Conservation (phyloP, 2,888 invertebrate species). For the Alloscopus bannaensis region DNA sequence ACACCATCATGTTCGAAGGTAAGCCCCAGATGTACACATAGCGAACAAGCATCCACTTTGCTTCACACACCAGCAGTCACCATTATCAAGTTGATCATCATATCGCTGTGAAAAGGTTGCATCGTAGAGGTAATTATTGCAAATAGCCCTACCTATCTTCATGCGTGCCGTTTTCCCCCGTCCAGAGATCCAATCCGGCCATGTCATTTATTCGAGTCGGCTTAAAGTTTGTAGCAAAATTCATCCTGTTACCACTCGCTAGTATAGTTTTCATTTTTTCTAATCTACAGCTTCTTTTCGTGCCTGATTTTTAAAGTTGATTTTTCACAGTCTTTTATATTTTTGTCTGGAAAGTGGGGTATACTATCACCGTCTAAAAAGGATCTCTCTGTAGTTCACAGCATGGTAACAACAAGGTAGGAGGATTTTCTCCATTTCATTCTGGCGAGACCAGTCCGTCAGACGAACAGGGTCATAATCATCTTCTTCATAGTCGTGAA, state of each 20-base stretch:
- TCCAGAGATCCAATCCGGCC: conserved; percentile 7
- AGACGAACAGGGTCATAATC: conserved; percentile 13
- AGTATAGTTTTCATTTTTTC: background rate
- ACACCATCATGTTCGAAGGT: background rate
- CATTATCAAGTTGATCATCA: conserved; percentile 43
- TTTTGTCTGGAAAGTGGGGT: conserved; percentile 1
- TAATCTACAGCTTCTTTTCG: background rate
- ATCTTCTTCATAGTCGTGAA: conserved; percentile 23
- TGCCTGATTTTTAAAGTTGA: conserved; percentile 14
- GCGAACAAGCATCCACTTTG: background rate
- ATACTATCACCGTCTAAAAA: conserved; percentile 8
- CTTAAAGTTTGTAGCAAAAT: conserved; percentile 21
- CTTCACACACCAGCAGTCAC: conserved; percentile 62
- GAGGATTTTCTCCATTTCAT: conserved; percentile 51
- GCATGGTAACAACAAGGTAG: conserved; percentile 57
- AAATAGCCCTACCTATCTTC: conserved; percentile 46
- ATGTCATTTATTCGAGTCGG: conserved; percentile 28
- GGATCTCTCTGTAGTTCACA: conserved; percentile 17
- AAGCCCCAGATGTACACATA: background rate
- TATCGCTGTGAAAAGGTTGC: conserved; percentile 40
- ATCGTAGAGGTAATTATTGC: conserved; percentile 53
- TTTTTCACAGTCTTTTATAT: background rate
- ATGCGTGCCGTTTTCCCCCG: conserved; percentile 10
- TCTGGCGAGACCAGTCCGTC: conserved; percentile 27
- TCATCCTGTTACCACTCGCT: conserved; percentile 12